Conservation (phyloP, 1,140 invertebrate genomes). For the Drosophila seguyi region DNA sequence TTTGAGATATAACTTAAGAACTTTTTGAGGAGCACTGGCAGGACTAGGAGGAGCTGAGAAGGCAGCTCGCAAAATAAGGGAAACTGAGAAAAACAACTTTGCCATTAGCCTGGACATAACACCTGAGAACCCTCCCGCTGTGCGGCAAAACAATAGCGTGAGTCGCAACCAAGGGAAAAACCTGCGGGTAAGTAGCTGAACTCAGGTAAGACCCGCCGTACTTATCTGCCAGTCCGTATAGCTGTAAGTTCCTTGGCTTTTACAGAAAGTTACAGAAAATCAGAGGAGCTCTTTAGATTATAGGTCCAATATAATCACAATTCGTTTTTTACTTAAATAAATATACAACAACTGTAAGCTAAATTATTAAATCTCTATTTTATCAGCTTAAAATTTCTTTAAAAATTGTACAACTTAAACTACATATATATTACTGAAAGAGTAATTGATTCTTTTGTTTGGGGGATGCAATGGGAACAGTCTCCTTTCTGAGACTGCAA, state of each 20-base stretch:
- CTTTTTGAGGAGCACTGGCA: slow-evolving; percentile 8
- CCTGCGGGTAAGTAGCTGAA: slow-evolving; percentile 25
- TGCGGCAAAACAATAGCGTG: slow-evolving; percentile 7
- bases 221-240: slow-evolving; percentile 13
- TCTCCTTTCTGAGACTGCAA: slow-evolving; percentile 3
- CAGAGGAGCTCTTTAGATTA: not conserved
- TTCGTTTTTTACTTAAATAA: not conserved
- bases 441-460: not conserved
- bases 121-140: slow-evolving; percentile 34
- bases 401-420: too few species aligned
- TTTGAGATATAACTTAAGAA: slow-evolving; percentile 19
- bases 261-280: not conserved
- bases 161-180: slow-evolving; percentile 30
- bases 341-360: not conserved
- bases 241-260: not conserved
- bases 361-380: not conserved
- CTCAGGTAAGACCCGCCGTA: not conserved
- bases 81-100: slow-evolving; percentile 38
- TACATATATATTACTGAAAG: not conserved
- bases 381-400: too few species aligned
- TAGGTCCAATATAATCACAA: not conserved
- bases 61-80: slow-evolving; percentile 3
- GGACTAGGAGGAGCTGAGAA: slow-evolving; percentile 5
- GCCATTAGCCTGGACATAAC: slow-evolving; percentile 41
- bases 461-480: not conserved